phyloP scores from a whole-genome alignment of 1,140 invertebrate species.

The Euwallacea similis region DNA sequence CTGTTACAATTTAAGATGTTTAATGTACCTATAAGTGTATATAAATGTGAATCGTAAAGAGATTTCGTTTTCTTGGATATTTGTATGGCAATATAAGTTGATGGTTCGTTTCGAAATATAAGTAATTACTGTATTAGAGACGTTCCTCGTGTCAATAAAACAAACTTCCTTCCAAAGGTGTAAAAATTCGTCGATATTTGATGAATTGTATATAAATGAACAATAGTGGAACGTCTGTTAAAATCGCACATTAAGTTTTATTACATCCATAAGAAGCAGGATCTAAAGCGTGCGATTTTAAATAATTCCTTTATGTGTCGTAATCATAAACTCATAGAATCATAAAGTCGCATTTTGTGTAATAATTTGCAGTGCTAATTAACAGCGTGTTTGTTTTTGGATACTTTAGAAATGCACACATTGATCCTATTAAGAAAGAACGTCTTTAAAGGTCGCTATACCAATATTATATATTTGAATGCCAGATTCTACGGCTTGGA shows the following conservation, averaged over 20 bases:
- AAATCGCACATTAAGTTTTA: not conserved
- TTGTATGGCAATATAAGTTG: conserved; percentile 43
- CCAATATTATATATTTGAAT: too few relatives aligned
- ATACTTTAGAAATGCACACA: conserved; percentile 41
- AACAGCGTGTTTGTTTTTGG: conserved; percentile 24
- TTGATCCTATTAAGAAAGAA: conserved; percentile 27
- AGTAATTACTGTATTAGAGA: conserved; percentile 10
- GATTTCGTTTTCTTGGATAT: conserved; percentile 36
- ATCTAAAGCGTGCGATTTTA: too few relatives aligned
- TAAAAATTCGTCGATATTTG: conserved; percentile 20
- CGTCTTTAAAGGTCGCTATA: conserved; percentile 21
- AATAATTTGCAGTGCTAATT: conserved; percentile 46
- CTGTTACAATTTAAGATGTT: conserved; percentile 46
- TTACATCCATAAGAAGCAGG: too few relatives aligned
- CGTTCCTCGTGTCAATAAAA: conserved; percentile 20
- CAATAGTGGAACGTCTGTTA: conserved; percentile 18
- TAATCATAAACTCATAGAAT: not conserved
- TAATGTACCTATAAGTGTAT: conserved; percentile 35
- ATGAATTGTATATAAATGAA: conserved; percentile 13
- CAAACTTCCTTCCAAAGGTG: conserved; percentile 17
- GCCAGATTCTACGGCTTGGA: too few relatives aligned
- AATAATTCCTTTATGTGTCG: too few relatives aligned
- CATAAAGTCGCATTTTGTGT: conserved; percentile 31
- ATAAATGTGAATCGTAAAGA: conserved; percentile 39
- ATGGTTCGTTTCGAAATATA: conserved; percentile 8